These are phyloP conservation scores for Lydus trimaculatus DNA, from an alignment of 2,888 invertebrate genomes.

Conservation along the genomic window DNA sequence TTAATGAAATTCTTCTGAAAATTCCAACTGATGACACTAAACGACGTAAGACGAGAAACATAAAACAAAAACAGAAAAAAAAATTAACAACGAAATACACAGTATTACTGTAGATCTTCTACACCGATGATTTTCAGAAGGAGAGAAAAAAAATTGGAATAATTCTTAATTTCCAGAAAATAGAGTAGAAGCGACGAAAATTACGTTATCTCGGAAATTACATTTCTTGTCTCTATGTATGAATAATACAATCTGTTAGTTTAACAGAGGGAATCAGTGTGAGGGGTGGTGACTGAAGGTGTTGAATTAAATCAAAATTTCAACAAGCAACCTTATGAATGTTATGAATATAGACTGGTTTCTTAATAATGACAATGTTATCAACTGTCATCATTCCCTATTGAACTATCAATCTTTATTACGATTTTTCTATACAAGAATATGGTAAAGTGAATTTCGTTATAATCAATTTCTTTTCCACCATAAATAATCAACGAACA, in stretches of 20 bases:
- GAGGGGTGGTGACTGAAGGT: not conserved
- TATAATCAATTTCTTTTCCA: not conserved
- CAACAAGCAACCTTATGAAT: conserved; percentile 50
- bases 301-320: conserved; percentile 49
- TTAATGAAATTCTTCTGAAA: not conserved
- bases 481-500: not conserved
- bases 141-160: not conserved
- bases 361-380: conserved; percentile 40
- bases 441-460: not conserved
- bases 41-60: not conserved
- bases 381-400: conserved; percentile 7
- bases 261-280: conserved; percentile 30
- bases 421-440: not conserved
- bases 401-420: not conserved
- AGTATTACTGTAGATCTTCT: not conserved
- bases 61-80: not conserved
- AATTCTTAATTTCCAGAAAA: conserved; percentile 8
- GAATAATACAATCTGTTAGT: conserved; percentile 50
- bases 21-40: not conserved
- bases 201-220: conserved; percentile 49
- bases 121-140: not conserved
- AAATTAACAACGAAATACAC: not conserved
- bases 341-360: conserved; percentile 54
- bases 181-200: conserved; percentile 28
- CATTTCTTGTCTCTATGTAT: conserved; percentile 47